Conservation (phyloP, 2,797 vertebrate species). For the Sandelia bainsii region DNA sequence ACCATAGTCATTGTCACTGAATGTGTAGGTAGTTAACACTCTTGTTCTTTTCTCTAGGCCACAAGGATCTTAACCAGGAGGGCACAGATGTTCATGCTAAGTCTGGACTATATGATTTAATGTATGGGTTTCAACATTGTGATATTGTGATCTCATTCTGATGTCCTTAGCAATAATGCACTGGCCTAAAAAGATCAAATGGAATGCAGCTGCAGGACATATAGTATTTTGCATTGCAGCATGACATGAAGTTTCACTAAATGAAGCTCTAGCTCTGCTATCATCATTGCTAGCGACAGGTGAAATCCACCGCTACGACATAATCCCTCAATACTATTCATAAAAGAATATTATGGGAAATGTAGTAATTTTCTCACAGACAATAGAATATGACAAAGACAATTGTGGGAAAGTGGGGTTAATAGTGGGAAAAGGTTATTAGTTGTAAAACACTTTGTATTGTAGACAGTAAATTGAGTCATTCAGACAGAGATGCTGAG, state of each 20-base stretch:
- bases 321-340: neutral
- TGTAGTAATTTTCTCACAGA: neutral
- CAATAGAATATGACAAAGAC: neutral
- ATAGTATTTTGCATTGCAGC: neutral
- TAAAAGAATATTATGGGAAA: slow-evolving; percentile 8
- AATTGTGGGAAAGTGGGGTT: neutral
- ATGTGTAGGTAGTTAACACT: too few species aligned
- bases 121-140: too few species aligned
- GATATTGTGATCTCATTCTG: neutral
- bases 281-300: neutral
- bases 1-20: neutral
- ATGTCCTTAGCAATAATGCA: neutral
- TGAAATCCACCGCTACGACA: neutral
- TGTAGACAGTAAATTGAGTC: slow-evolving; percentile 34
- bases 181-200: neutral
- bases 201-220: neutral
- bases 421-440: neutral
- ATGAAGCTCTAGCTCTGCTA: neutral
- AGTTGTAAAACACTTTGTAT: slow-evolving; percentile 13
- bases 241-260: neutral
- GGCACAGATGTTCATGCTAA: too few species aligned
- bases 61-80: too few species aligned
- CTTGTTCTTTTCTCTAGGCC: too few species aligned
- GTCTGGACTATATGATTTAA: too few species aligned
- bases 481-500: slow-evolving; percentile 31